A percentile compares a stretch with the other conserved stretches of the same genome.
Evolutionary conservation across 2,888 invertebrate genomes (phyloP).

Genomic region (Cerastoderma edule): DNA sequence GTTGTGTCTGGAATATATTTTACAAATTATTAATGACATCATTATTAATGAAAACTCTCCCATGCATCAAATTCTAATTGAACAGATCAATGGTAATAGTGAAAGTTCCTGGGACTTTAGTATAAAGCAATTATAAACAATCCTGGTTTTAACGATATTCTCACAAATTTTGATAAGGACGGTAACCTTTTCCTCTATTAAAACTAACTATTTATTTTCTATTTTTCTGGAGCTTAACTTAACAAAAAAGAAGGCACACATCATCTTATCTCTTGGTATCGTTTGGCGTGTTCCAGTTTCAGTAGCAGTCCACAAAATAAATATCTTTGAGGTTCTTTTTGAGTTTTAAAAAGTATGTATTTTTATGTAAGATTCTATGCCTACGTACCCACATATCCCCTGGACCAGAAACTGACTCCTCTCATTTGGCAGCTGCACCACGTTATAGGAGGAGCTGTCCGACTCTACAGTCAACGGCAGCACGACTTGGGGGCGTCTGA

Average conservation of each 20-base stretch:
- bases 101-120: background rate
- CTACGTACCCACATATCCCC: constrained; percentile 57
- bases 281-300: too few relatives aligned
- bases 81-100: background rate
- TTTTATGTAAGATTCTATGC: too few relatives aligned
- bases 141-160: too few relatives aligned
- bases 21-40: background rate
- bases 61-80: background rate
- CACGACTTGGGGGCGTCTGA: constrained; percentile 55
- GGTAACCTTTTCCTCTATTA: too few relatives aligned
- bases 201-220: too few relatives aligned
- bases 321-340: too few relatives aligned
- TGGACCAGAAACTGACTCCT: constrained; percentile 57
- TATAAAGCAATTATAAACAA: too few relatives aligned
- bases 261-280: too few relatives aligned
- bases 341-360: too few relatives aligned
- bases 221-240: background rate
- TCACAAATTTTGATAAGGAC: too few relatives aligned
- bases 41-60: background rate
- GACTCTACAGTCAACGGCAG: constrained; percentile 56
- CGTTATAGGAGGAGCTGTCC: constrained; percentile 50
- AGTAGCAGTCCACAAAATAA: background rate
- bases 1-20: constrained; percentile 39
- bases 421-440: constrained; percentile 51
- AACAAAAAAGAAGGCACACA: too few relatives aligned